Evolutionary conservation across 1,140 invertebrate species (phyloP).

Genomic region (Cherax destructor): DNA sequence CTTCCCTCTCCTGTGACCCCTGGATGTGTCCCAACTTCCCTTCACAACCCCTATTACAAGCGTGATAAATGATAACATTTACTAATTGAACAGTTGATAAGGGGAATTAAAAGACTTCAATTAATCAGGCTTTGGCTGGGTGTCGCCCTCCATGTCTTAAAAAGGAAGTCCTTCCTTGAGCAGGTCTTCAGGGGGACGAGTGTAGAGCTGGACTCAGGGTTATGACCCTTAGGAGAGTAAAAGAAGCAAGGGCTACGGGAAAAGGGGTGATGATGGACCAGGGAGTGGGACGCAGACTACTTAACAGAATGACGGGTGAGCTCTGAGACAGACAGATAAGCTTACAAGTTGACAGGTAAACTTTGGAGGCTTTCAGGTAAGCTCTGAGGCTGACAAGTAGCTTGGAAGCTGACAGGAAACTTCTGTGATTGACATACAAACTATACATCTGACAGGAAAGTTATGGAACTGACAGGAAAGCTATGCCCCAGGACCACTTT

Average conservation of each 20-base stretch:
- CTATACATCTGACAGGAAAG: too few species aligned
- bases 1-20: not conserved
- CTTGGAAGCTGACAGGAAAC: too few species aligned
- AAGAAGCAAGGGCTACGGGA: not conserved
- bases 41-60: not conserved
- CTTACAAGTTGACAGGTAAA: too few species aligned
- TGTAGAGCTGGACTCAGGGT: not conserved
- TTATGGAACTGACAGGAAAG: too few species aligned
- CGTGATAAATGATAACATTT: not conserved
- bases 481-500: too few species aligned
- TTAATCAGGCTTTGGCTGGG: conserved; percentile 38
- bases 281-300: not conserved
- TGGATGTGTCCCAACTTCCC: not conserved
- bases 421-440: too few species aligned
- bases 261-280: not conserved
- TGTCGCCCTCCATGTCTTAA: conserved; percentile 17
- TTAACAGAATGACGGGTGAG: not conserved
- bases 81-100: conserved; percentile 19
- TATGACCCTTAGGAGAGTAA: not conserved
- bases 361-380: too few species aligned
- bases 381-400: too few species aligned
- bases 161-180: not conserved
- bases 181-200: not conserved
- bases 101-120: conserved; percentile 33
- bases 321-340: too few species aligned